These are phyloP conservation scores for Drosophila nikananu DNA, from an alignment of 1,140 invertebrate species.

Conservation along the genomic window DNA sequence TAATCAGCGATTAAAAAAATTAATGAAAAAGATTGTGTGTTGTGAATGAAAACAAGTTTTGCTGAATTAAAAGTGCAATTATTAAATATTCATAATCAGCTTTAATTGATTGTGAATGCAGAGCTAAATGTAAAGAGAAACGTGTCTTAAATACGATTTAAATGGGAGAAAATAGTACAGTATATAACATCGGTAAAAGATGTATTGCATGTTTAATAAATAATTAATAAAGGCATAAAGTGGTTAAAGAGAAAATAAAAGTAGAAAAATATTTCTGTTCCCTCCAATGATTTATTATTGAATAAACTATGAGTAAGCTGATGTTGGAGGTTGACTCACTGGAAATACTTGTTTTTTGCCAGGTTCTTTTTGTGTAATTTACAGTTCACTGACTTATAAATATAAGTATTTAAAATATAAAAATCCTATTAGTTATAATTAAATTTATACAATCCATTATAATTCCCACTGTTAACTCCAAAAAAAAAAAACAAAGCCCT, in stretches of 20 bases:
- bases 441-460: constrained; percentile 6
- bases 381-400: neutral
- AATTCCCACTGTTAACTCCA: neutral
- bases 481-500: neutral
- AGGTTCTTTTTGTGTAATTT: neutral
- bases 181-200: neutral
- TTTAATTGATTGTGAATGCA: constrained; percentile 8
- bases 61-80: constrained; percentile 35
- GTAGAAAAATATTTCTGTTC: neutral
- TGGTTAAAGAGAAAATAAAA: neutral
- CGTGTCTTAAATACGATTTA: neutral
- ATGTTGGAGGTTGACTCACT: neutral
- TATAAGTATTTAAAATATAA: neutral
- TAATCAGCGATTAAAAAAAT: constrained; percentile 9
- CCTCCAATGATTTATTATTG: neutral
- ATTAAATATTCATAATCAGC: constrained; percentile 28
- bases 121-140: constrained; percentile 1
- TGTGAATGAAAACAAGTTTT: constrained; percentile 26
- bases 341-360: neutral
- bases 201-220: neutral
- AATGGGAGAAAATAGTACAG: neutral
- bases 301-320: neutral
- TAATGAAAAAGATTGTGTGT: constrained; percentile 20
- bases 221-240: neutral
- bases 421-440: neutral